These are phyloP conservation scores for Pediacus dermestoides DNA, from an alignment of 2,888 invertebrate species.

Conservation along the genomic window DNA sequence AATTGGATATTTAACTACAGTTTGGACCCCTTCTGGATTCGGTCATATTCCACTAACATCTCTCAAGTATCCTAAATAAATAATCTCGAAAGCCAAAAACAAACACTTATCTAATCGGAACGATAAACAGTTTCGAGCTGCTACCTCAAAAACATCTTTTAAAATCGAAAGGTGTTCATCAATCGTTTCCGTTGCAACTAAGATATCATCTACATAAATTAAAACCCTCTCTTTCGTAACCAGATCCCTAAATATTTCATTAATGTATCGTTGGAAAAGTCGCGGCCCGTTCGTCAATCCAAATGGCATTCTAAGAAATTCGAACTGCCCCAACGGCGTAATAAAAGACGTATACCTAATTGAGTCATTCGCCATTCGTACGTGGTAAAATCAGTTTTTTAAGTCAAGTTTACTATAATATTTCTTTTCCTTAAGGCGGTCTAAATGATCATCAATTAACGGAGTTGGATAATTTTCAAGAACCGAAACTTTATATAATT, in stretches of 20 bases:
- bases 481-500: conserved; percentile 5
- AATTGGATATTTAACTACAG: conserved; percentile 23
- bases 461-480: conserved; percentile 8
- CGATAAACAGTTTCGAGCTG: conserved; percentile 19
- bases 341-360: conserved; percentile 29
- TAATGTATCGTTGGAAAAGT: conserved; percentile 15
- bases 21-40: conserved; percentile 13
- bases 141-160: conserved; percentile 18
- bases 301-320: conserved; percentile 30
- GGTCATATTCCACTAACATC: conserved; percentile 19
- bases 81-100: conserved; percentile 24
- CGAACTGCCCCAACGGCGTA: conserved; percentile 26
- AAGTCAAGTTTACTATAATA: conserved; percentile 30
- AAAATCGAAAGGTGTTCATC: conserved; percentile 23
- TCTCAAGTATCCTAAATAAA: conserved; percentile 31
- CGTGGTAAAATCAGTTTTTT: conserved; percentile 31
- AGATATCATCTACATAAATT: conserved; percentile 27
- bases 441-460: conserved; percentile 15
- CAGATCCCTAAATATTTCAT: conserved; percentile 17
- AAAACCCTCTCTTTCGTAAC: conserved; percentile 17
- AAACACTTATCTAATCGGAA: conserved; percentile 30
- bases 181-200: conserved; percentile 22
- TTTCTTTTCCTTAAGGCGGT: conserved; percentile 24
- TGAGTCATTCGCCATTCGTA: conserved; percentile 22
- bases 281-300: conserved; percentile 18